Evolutionary conservation across 2,113 vertebrate genomes (phyloP), one percentile per base, ranked within the genome.

Genomic region (Heterocephalus glaber): DNA sequence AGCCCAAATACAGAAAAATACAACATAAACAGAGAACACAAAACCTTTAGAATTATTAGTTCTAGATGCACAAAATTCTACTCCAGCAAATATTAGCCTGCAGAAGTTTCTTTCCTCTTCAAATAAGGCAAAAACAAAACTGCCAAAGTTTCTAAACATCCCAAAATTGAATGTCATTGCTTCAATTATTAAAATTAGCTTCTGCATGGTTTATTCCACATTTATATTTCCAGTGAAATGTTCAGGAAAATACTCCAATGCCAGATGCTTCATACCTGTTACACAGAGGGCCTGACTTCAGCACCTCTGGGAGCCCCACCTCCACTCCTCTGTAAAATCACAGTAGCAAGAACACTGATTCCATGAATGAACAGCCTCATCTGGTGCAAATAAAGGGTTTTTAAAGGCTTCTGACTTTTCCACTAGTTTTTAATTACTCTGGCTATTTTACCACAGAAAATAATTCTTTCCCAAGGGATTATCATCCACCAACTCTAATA

Each of bases 71-170:
- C n/a, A 66, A 44, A 90, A 17, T 81, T 94, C 76, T 58, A 49
- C 14, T 6, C 41, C n/a, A 83, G 72, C 20, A 82, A 41, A 58
- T 87, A 85, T n/a, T 82, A 82, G 6, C 58, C 68, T 88, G 2
- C 3, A 49, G 14, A 13, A 9, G 1, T 80, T 82, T 80, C 24
- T 33, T 56, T 72, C 30, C 26, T 76, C 80, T 89, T 86, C 49
- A 89, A 82, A 61, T 20, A 90, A 10, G 0, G 3, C 56, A 89
- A 89, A 94, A 79, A 70, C 35, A 90, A 95, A 87, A 63, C 22
- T 76, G 54, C 12, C 41, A 10, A 76, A 93, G 30, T 83, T 26
- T 74, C 30, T 38, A 79, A 86, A 54, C 72, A 14, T 26, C 83
- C 95, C 65, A n/a, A 85, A 41, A 60, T 19, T 19, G 28, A 60